These are phyloP conservation scores for Anoplolepis gracilipes DNA, from an alignment of 1,140 invertebrate genomes.

Conservation along the genomic window DNA sequence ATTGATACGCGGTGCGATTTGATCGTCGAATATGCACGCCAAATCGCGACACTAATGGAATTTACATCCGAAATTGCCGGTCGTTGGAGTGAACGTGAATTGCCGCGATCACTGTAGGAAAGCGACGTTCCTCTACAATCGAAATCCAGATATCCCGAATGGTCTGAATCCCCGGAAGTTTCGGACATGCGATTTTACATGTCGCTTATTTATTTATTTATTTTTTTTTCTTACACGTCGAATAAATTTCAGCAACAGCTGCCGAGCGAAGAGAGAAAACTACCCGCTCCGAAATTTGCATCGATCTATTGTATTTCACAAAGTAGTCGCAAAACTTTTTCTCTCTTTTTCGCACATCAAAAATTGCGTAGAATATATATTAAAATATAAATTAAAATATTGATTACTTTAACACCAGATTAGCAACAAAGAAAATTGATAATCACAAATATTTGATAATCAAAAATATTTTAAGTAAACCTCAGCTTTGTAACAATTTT, in stretches of 20 bases:
- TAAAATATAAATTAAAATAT: background rate
- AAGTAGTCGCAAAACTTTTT: background rate
- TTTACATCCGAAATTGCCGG: conserved; percentile 62
- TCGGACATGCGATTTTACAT: conserved; percentile 10
- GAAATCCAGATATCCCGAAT: background rate
- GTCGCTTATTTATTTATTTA: background rate
- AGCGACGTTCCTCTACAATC: background rate
- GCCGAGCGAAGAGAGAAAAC: background rate
- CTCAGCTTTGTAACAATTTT: background rate
- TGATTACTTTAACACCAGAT: background rate
- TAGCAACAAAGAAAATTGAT: no score
- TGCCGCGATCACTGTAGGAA: background rate
- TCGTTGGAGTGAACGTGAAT: conserved; percentile 8
- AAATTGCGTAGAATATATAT: background rate
- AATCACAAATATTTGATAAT: no score
- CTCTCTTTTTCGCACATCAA: background rate
- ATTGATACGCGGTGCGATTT: conserved; percentile 61
- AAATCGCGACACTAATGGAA: conserved; percentile 58
- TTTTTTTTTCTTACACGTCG: background rate
- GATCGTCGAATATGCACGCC: conserved; percentile 66
- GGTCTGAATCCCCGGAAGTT: conserved; percentile 55
- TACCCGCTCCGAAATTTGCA: background rate
- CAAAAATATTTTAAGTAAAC: no score
- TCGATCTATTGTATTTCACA: background rate
- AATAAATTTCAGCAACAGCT: conserved; percentile 52